Evolutionary conservation across 2,113 vertebrate species (phyloP), one percentile per base, ranked within the genome.

Genomic region (Spilogale gracilis): DNA sequence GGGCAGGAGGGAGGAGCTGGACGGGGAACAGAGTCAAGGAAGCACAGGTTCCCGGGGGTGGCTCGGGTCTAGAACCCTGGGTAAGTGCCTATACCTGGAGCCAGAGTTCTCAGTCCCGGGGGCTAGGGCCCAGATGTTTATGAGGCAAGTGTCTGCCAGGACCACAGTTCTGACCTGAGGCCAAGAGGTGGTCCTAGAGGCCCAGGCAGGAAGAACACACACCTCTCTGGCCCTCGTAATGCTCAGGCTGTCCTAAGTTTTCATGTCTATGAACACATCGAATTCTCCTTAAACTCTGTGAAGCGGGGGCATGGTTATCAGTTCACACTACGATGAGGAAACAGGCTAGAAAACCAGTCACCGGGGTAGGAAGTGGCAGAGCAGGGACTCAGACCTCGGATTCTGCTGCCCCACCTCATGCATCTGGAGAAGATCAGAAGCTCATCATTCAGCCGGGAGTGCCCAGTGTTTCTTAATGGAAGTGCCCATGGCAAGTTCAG

Each of bases 181-280:
- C 58, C 73, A 81, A 54, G 12, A 30, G 50, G 4, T 50, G 5
- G 43, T n/a, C 73, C 54, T 65, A 60, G 85, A 95, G 60, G 63
- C 38, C 91, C 43, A 13, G 58, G 65, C 0, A n/a, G 61, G 65
- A 93, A 76, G 0, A 60, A 38, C 12, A 0, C 74, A 48, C 5
- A 6, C 23, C 18, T 50, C 50, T 56, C 1, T 1, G 60, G 78
- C 21, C n/a, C 14, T 81, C n/a, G n/a, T 4, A 14, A 25, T 0
- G 6, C 11, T 63, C 9, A 1, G 1, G 45, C 71, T 13, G 38
- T 27, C 65, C 86, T 50, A 7, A 82, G 74, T n/a, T 89, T 71
- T 60, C 43, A 4, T 0, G 23, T 30, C 17, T 43, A 16, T 16
- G 13, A 90, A 87, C n/a, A 85, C 43, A 93, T 30, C 38, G 17